Evolutionary conservation across 92 coral and sea anemone genomes (phyloP).

Genomic region (Montipora capitata): DNA sequence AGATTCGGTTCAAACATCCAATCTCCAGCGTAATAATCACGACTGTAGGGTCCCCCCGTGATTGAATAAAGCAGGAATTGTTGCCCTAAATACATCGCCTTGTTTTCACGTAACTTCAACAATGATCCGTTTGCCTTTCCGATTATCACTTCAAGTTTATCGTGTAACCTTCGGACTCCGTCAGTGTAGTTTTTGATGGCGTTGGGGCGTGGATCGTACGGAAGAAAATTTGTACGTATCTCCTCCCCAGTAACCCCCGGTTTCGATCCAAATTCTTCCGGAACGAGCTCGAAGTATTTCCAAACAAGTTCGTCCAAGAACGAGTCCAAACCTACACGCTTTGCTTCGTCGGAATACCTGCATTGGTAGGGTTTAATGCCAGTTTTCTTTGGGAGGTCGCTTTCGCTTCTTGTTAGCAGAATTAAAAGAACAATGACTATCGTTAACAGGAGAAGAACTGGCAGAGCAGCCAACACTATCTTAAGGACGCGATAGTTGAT

Average conservation of each 20-base stretch:
- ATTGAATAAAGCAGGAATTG: slow-evolving; percentile 73
- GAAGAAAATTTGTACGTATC: slow-evolving; percentile 59
- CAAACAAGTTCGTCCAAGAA: slow-evolving; percentile 71
- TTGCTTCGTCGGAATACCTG: slow-evolving; percentile 76
- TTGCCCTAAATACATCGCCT: slow-evolving; percentile 72
- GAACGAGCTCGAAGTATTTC: slow-evolving; percentile 47
- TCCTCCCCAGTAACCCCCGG: slow-evolving; percentile 53
- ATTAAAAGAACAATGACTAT: slow-evolving; percentile 51
- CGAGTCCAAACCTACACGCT: slow-evolving; percentile 49
- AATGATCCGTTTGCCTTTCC: slow-evolving; percentile 49
- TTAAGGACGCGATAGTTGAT: not conserved
- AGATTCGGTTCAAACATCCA: slow-evolving; percentile 93
- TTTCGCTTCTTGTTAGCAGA: slow-evolving; percentile 22
- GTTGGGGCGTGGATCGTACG: slow-evolving; percentile 80
- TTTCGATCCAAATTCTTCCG: slow-evolving; percentile 38
- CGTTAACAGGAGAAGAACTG: slow-evolving; percentile 34
- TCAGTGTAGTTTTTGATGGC: slow-evolving; percentile 80
- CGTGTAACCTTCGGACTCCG: slow-evolving; percentile 56
- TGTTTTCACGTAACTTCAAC: slow-evolving; percentile 70
- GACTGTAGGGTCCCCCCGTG: slow-evolving; percentile 80
- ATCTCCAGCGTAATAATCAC: slow-evolving; percentile 90
- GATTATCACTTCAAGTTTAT: slow-evolving; percentile 54
- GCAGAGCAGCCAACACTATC: slow-evolving; percentile 20
- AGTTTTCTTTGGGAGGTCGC: slow-evolving; percentile 12
- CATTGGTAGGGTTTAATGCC: not conserved